Evolutionary conservation across 2,797 vertebrate genomes (phyloP).

Genomic region (Lagorchestes hirsutus): DNA sequence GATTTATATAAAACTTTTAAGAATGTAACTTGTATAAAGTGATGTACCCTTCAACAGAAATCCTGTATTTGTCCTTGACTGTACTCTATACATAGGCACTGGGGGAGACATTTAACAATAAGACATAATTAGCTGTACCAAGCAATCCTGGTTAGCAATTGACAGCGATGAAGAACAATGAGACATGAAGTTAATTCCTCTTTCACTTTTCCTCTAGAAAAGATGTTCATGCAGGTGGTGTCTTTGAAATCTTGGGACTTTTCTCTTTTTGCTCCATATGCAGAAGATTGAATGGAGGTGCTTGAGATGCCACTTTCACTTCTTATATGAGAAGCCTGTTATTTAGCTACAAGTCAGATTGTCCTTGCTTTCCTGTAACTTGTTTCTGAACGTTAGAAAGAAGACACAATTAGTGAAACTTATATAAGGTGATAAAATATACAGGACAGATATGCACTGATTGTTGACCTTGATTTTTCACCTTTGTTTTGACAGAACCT

Average conservation of each 20-base stretch:
- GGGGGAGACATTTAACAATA: slow-evolving; percentile 58
- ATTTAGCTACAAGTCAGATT: not conserved
- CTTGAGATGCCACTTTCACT: slow-evolving; percentile 21
- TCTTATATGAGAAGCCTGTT: slow-evolving; percentile 49
- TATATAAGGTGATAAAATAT: slow-evolving; percentile 18
- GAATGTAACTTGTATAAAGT: not conserved
- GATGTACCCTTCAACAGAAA: not conserved
- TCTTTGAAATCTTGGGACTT: slow-evolving; percentile 42
- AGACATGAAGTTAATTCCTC: slow-evolving; percentile 78
- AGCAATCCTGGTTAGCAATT: slow-evolving; percentile 68
- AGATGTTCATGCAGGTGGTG: slow-evolving; percentile 72
- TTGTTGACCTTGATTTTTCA: slow-evolving; percentile 37
- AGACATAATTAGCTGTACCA: slow-evolving; percentile 38
- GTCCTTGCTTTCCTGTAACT: slow-evolving; percentile 24
- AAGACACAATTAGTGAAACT: not conserved
- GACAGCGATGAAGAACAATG: slow-evolving; percentile 73
- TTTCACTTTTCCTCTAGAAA: slow-evolving; percentile 78
- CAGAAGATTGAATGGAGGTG: slow-evolving; percentile 36
- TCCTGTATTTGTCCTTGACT: slow-evolving; percentile 17
- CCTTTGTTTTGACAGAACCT: slow-evolving; percentile 15
- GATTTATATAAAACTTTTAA: not conserved
- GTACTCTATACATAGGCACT: slow-evolving; percentile 3
- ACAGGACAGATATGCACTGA: not conserved
- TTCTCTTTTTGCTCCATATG: slow-evolving; percentile 38
- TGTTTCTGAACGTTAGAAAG: slow-evolving; percentile 40